These are phyloP conservation scores for Rynchops niger DNA, from an alignment of 2,113 vertebrate species.

Conservation along the genomic window DNA sequence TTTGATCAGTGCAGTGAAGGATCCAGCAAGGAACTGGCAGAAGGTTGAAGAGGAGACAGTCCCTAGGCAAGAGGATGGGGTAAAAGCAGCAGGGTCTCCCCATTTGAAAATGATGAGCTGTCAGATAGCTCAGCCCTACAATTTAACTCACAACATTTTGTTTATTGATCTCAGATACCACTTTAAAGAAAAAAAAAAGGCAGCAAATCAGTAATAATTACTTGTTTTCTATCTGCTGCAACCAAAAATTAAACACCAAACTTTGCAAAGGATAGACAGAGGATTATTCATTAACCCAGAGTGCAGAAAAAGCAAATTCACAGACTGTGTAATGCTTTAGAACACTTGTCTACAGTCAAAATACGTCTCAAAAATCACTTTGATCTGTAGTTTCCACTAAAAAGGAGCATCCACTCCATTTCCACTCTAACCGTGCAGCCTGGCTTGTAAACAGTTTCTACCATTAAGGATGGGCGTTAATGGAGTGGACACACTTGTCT, in stretches of 20 bases:
- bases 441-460: background rate
- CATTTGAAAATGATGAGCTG: background rate
- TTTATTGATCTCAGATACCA: background rate
- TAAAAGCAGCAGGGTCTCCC: background rate
- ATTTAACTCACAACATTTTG: background rate
- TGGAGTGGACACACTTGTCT: background rate
- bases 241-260: background rate
- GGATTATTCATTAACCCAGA: conserved; percentile 1
- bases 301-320: background rate
- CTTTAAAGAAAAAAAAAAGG: background rate
- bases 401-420: background rate
- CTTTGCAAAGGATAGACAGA: background rate
- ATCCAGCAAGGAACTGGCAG: background rate
- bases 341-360: background rate
- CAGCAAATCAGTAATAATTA: background rate
- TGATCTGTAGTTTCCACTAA: background rate
- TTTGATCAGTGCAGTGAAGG: background rate
- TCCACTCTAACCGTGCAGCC: background rate
- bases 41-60: background rate
- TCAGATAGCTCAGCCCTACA: background rate
- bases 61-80: background rate
- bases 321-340: background rate
- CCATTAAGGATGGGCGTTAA: background rate
- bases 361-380: background rate
- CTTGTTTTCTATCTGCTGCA: background rate